Conservation (phyloP, 2,888 invertebrate genomes). For the Drosophila flavopinicola region DNA sequence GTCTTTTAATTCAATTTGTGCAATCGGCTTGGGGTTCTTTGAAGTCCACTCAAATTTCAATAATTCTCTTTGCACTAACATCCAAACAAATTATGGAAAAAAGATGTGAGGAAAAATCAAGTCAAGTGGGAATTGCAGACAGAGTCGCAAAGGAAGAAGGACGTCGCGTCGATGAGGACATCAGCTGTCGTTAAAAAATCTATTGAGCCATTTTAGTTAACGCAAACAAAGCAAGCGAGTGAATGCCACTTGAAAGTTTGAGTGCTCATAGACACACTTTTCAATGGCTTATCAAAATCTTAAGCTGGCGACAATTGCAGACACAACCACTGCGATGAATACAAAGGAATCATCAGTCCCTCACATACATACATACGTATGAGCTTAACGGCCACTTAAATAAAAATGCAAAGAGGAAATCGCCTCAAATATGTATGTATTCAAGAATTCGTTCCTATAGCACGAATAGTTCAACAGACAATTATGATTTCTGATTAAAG, state of each 20-base stretch:
- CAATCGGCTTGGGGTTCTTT: slow-evolving; percentile 62
- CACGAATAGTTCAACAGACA: too few relatives aligned
- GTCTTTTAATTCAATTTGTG: slow-evolving; percentile 77
- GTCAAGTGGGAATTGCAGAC: slow-evolving; percentile 14
- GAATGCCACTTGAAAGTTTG: slow-evolving; percentile 56
- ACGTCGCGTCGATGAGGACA: slow-evolving; percentile 33
- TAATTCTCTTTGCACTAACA: slow-evolving; percentile 70
- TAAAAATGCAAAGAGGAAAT: too few relatives aligned
- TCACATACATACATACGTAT: slow-evolving; percentile 10
- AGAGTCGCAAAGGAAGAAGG: not conserved
- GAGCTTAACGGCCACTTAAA: too few relatives aligned
- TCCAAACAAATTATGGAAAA: slow-evolving; percentile 62
- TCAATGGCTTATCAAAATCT: slow-evolving; percentile 77
- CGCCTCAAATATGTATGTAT: too few relatives aligned
- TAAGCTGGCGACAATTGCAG: slow-evolving; percentile 63
- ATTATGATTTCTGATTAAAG: too few relatives aligned
- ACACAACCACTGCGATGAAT: slow-evolving; percentile 7
- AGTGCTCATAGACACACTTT: slow-evolving; percentile 77
- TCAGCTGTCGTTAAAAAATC: slow-evolving; percentile 57
- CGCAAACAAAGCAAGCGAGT: slow-evolving; percentile 48
- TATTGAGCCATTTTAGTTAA: slow-evolving; percentile 62
- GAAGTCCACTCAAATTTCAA: slow-evolving; percentile 80
- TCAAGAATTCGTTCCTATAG: too few relatives aligned
- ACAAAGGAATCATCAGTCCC: slow-evolving; percentile 45
- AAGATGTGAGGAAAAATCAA: slow-evolving; percentile 21